phyloP scores from a whole-genome alignment of 2,113 vertebrate species.

The Panurus biarmicus region DNA sequence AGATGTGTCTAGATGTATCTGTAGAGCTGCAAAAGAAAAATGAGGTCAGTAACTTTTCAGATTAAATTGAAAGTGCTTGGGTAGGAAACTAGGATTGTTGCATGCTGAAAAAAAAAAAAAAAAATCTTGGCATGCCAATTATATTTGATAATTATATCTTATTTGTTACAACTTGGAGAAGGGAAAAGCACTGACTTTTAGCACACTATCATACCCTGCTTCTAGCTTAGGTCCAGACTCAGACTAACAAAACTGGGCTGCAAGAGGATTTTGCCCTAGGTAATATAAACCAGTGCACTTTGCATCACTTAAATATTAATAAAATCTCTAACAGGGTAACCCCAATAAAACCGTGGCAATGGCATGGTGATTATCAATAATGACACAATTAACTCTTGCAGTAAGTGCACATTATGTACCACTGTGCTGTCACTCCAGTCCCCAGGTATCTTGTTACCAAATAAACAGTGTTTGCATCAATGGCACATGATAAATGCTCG shows the following conservation, averaged over 20 bases:
- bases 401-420: not conserved
- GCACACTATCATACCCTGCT: not conserved
- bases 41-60: constrained; percentile 55
- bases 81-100: not conserved
- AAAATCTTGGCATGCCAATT: not conserved
- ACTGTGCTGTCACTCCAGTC: not conserved
- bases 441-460: not conserved
- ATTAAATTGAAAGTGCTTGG: constrained; percentile 48
- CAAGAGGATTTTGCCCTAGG: not conserved
- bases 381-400: constrained; percentile 17
- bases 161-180: not conserved
- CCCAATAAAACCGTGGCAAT: not conserved
- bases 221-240: not conserved
- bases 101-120: not conserved
- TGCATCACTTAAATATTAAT: not conserved
- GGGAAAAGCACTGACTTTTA: not conserved
- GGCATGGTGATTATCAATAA: not conserved
- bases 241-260: not conserved
- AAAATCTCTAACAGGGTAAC: not conserved
- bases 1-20: constrained; percentile 17
- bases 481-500: not conserved
- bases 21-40: constrained; percentile 35
- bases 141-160: constrained; percentile 36
- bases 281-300: not conserved
- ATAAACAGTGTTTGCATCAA: not conserved